Evolutionary conservation across 1,140 invertebrate genomes (phyloP).

Genomic region (Ganaspis sp.): DNA sequence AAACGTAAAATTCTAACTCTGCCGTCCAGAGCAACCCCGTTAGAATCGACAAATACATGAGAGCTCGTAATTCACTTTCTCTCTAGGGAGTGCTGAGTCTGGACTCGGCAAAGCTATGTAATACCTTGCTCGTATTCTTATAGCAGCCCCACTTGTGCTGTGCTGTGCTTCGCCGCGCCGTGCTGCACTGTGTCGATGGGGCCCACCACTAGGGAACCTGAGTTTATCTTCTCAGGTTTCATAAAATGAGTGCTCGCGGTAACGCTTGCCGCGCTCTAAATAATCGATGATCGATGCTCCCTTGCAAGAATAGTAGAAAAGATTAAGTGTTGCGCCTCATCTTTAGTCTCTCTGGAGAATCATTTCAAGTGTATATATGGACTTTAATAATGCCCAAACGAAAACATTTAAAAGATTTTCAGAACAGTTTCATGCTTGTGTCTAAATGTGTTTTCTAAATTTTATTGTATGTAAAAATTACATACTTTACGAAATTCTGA

Average conservation of each 20-base stretch:
- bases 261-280: conserved; percentile 21
- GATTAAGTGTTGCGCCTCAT: neutral
- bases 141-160: neutral
- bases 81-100: neutral
- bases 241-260: conserved; percentile 17
- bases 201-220: neutral
- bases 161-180: neutral
- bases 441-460: neutral
- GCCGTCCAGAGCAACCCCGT: neutral
- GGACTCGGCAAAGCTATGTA: neutral
- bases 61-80: conserved; percentile 16
- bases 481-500: too few relatives aligned
- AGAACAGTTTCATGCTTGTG: too few relatives aligned
- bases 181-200: neutral
- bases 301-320: neutral
- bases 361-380: neutral
- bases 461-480: too few relatives aligned
- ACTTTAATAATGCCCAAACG: neutral
- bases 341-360: neutral
- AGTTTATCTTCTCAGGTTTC: conserved; percentile 26
- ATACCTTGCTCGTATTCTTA: neutral
- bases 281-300: conserved; percentile 24
- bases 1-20: neutral
- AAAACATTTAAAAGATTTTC: neutral
- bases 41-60: conserved; percentile 22